phyloP scores from a whole-genome alignment of 2,113 vertebrate genomes.

The Myxocyprinus asiaticus region DNA sequence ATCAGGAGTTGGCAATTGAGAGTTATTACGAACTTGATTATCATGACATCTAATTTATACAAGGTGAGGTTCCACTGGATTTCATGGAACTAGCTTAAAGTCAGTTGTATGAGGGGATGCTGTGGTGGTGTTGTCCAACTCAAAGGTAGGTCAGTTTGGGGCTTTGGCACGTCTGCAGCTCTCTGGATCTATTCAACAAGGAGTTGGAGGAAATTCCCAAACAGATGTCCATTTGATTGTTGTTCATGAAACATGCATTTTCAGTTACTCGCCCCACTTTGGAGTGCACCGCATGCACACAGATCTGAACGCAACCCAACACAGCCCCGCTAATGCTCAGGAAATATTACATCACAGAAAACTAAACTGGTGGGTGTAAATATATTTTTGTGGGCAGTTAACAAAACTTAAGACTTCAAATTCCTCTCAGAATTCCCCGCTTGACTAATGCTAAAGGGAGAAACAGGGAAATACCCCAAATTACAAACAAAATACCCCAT shows the following conservation, averaged over 20 bases:
- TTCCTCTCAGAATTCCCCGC: conserved; percentile 43
- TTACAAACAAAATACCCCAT: conserved; percentile 31
- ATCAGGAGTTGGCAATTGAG: too few species aligned
- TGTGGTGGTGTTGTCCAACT: too few species aligned
- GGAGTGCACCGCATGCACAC: conserved; percentile 10
- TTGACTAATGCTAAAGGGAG: conserved; percentile 41
- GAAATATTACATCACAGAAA: conserved; percentile 59
- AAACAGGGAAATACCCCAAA: conserved; percentile 37
- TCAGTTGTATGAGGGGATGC: too few species aligned
- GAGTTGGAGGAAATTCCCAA: conserved; percentile 54
- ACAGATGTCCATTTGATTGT: conserved; percentile 55
- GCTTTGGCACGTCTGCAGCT: conserved; percentile 43
- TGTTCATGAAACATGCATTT: conserved; percentile 60
- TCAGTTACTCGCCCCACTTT: conserved; percentile 51
- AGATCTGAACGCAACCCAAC: conserved; percentile 4
- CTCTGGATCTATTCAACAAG: conserved; percentile 48
- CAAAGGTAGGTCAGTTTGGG: conserved; percentile 41
- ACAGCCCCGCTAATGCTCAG: conserved; percentile 52
- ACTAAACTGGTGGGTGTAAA: conserved; percentile 54
- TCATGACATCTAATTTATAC: too few species aligned
- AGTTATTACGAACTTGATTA: too few species aligned
- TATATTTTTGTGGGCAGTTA: conserved; percentile 56
- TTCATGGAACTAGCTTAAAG: too few species aligned
- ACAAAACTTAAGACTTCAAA: conserved; percentile 51
- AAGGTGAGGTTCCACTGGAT: too few species aligned